Evolutionary conservation across 2,888 invertebrate species (phyloP).

Genomic region (Latrodectus elegans): DNA sequence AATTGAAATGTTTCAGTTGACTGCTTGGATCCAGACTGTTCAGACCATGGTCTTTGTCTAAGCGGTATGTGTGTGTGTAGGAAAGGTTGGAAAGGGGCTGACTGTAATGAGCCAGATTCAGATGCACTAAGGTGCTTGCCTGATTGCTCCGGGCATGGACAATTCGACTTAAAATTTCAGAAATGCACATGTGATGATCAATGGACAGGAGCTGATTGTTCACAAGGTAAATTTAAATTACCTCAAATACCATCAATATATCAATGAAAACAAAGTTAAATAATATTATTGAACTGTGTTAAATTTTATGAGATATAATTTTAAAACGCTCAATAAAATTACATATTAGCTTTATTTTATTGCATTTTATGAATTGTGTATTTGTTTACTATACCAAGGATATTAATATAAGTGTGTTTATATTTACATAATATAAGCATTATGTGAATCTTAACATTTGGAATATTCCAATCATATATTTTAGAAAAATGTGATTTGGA

Average conservation of each 20-base stretch:
- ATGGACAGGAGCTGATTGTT: slow-evolving; percentile 95
- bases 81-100: slow-evolving; percentile 92
- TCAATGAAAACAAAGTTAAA: too few species aligned
- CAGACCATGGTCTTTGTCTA: slow-evolving; percentile 93
- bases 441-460: too few species aligned
- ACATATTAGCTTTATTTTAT: too few species aligned
- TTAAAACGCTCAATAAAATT: too few species aligned
- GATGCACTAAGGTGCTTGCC: slow-evolving; percentile 77
- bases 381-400: too few species aligned
- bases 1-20: slow-evolving; percentile 80
- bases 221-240: slow-evolving; percentile 83
- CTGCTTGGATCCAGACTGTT: slow-evolving; percentile 93
- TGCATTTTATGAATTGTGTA: too few species aligned
- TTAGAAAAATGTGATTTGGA: slow-evolving; percentile 94
- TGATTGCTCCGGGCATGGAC: slow-evolving; percentile 95
- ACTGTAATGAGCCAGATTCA: slow-evolving; percentile 75
- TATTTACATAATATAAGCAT: too few species aligned
- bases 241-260: too few species aligned
- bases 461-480: not conserved
- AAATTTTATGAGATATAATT: too few species aligned
- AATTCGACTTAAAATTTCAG: slow-evolving; percentile 91
- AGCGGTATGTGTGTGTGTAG: slow-evolving; percentile 92
- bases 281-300: too few species aligned
- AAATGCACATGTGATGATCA: slow-evolving; percentile 94
- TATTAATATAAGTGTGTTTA: too few species aligned